These are phyloP conservation scores for Verasper variegatus DNA, from an alignment of 2,113 vertebrate species.

Conservation along the genomic window DNA sequence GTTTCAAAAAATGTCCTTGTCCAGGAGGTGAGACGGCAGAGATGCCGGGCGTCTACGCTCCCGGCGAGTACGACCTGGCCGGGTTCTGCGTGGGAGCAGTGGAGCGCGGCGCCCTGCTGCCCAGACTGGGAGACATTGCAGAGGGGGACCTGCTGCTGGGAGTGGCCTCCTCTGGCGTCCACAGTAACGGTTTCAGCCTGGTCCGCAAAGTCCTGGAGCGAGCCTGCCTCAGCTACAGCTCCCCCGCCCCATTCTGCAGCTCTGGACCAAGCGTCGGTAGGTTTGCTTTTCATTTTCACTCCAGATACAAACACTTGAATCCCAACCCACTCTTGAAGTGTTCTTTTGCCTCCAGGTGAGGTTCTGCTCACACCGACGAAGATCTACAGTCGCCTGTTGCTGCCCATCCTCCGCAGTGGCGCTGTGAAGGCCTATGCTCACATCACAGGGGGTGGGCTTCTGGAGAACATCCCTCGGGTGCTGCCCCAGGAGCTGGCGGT, in stretches of 20 bases:
- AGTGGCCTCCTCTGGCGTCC: slow-evolving; percentile 92
- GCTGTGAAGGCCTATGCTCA: slow-evolving; percentile 91
- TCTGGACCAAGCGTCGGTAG: slow-evolving; percentile 88
- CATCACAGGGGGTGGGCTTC: slow-evolving; percentile 94
- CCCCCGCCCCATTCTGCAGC: slow-evolving; percentile 80
- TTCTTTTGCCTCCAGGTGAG: slow-evolving; percentile 81
- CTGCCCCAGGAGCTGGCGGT: slow-evolving; percentile 87
- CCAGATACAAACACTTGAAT: not conserved
- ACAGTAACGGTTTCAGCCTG: slow-evolving; percentile 98
- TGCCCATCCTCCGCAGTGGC: slow-evolving; percentile 89
- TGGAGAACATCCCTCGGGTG: slow-evolving; percentile 95
- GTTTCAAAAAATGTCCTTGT: not conserved
- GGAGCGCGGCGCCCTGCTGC: slow-evolving; percentile 88
- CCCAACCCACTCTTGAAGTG: not conserved
- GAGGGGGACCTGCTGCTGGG: slow-evolving; percentile 90
- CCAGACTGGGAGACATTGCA: slow-evolving; percentile 83
- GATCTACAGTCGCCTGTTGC: slow-evolving; percentile 90
- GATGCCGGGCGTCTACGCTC: slow-evolving; percentile 92
- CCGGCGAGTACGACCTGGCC: slow-evolving; percentile 92
- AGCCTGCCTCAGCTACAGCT: slow-evolving; percentile 82
- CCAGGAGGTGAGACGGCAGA: slow-evolving; percentile 96
- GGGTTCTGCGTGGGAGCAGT: slow-evolving; percentile 94
- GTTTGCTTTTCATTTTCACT: not conserved
- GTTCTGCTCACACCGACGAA: slow-evolving; percentile 92
- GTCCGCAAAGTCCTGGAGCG: slow-evolving; percentile 91